Base-by-base conservation (phyloP, 1,140 invertebrate genomes). In the Apis laboriosa region DNA sequence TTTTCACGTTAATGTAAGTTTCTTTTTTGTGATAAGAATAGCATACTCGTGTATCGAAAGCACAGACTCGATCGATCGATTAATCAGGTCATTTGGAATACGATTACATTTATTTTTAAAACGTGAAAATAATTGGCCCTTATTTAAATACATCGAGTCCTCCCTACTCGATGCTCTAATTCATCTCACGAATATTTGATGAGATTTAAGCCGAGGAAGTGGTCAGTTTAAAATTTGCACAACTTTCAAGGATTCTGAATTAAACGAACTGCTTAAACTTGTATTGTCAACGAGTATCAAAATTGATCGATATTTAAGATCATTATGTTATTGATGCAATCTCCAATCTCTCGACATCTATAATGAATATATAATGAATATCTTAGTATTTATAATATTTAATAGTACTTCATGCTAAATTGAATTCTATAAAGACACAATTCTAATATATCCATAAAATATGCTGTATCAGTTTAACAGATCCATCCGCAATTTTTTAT, bases 131-230 rank as follows among this genome's bases (percentile, higher is more conserved):
- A 72, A 72, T 72, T 72, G 70, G 70, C 51, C 70, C 70, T 72
- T 72, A 55, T 72, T 72, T 28, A n/a, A 72, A 72, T 72, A 55
- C 70, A 28, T 55, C 70, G 9, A 72, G 24, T 55, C 51, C 63
- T 55, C 70, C 19, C n/a, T 24, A 28, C 70, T 72, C 51, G n/a
- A 19, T 55, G 51, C 51, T 55, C 70, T 72, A 72, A 72, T 55
- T 72, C 70, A 55, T 51, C 28, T 72, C 70, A 55, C 70, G 70
- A 72, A 72, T 72, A 72, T 72, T 72, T 72, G 70, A 72, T 55
- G 49, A 72, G 70, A 24, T 55, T 72, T 13, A 28, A 55, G 24
- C 24, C 9, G 13, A 24, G 51, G 19, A 55, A 72, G 43, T 72
- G 70, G 70, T 72, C 70, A 72, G 70, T 72, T 72, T 55, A 55